Base-by-base conservation (phyloP, 2,888 invertebrate genomes). In the Anoplius nigerrimus region DNA sequence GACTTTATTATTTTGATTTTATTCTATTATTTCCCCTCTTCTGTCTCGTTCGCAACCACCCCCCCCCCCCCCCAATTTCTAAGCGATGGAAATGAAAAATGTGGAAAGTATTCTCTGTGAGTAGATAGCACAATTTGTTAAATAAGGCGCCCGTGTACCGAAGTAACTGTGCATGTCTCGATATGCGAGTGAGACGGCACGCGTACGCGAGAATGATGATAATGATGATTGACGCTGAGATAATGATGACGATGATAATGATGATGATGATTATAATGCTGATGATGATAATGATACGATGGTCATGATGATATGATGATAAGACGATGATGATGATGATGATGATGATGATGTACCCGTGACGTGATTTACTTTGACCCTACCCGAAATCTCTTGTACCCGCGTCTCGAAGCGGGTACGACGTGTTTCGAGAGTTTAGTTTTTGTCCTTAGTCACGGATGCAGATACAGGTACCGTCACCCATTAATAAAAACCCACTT, bases 61-160 rank as follows among this genome's bases (percentile, higher is more conserved):
- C 53, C 51, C 51, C 51, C 51, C 51, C 51, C 53, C 8, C 34
- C 24, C 54, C 20, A 22, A 20, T 11, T 27, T 55, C 13, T 55
- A 18, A 34, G 34, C 18, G 34, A n/a, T 11, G 48, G 34, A 34
- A 34, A 34, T 34, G 4, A 34, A 11, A 34, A 34, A 34, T 34
- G 34, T 34, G 62, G 69, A 60, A 75, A 76, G 75, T 78, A 78
- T 76, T 72, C 76, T 78, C 75, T 79, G 76, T 72, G 61, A 77
- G 77, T 86, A 86, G 86, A 81, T 86, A 86, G 86, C 78, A 71
- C 74, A 85, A 85, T 84, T 85, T 79, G 80, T 84, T 82, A 80
- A 80, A 74, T 67, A 62, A 59, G 60, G 70, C 57, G 66, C 53
- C 69, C 66, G 66, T 71, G 16, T 57, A n/a, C 21, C 62, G 58